Evolutionary conservation across 2,888 invertebrate genomes (phyloP).

Genomic region (Molorchus minor): DNA sequence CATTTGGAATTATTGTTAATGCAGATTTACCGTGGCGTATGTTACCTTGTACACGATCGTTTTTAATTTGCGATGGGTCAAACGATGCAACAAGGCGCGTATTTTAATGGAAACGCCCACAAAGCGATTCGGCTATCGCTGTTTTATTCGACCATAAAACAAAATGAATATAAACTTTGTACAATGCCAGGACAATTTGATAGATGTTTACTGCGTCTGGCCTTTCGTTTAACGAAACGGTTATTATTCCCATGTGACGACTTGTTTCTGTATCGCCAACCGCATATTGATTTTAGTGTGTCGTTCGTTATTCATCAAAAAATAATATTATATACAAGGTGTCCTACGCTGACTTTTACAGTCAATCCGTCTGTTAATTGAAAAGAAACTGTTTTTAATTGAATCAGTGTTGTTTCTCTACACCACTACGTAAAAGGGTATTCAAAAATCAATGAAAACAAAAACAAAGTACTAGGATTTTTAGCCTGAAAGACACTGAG

Average conservation of each 20-base stretch:
- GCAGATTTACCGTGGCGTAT: constrained; percentile 10
- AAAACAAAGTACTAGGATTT: too few species aligned
- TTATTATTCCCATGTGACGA: constrained; percentile 17
- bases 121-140: constrained; percentile 6
- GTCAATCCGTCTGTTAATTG: too few species aligned
- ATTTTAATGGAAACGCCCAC: constrained; percentile 23
- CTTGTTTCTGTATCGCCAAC: constrained; percentile 23
- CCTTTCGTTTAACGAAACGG: constrained; percentile 15
- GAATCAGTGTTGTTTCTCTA: too few species aligned
- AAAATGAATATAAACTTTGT: constrained; percentile 24
- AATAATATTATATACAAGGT: too few species aligned
- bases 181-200: constrained; percentile 24
- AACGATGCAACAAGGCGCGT: constrained; percentile 17
- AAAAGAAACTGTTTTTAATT: too few species aligned
- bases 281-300: constrained; percentile 21
- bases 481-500: too few species aligned
- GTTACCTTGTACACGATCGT: constrained; percentile 7
- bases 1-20: constrained; percentile 10
- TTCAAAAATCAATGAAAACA: too few species aligned
- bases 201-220: constrained; percentile 25
- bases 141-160: constrained; percentile 20
- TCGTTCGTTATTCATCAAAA: not conserved
- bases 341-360: too few species aligned
- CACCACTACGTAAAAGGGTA: too few species aligned
- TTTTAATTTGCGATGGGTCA: constrained; percentile 23